Base-by-base conservation (phyloP, 2,113 vertebrate genomes). In the Nestor notabilis region DNA sequence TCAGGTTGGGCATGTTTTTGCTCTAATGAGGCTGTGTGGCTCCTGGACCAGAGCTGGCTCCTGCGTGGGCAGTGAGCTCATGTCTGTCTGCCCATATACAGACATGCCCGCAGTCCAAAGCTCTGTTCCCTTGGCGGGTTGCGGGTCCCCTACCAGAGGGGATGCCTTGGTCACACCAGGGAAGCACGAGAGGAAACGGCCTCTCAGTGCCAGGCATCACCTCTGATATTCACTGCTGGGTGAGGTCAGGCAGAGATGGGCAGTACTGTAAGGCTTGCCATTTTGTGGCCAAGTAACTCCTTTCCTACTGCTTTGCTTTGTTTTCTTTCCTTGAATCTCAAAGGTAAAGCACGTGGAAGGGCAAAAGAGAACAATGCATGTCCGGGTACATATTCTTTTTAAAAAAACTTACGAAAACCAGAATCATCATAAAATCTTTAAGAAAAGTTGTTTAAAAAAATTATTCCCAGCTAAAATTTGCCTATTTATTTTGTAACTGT, bases 21-120 rank as follows among this genome's bases (percentile, higher is more conserved):
- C 39, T 76, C 2, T 65, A 46, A 74, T 10, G 75, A 72, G 66
- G 71, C 85, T 19, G 2, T 7, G 53, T 14, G 91, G 77, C 78
- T 96, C 87, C 89, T 72, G 69, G 74, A 76, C 2, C 11, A 9
- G 90, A 90, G 85, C 92, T 92, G 96, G 82, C 95, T 95, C 56
- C 75, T 25, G 95, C 5, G 9, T 27, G 84, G 74, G 53, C 49
- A 13, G 92, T 96, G 95, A 96, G 95, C 94, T 96, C 94, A 83
- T 88, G 95, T 96, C 94, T 90, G 88, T 69, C 94, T 90, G 90
- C 69, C 25, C 1, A 53, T 68, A 68, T 84, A 14, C 82, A 85
- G 78, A 28, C 85, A 0, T 79, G 33, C 87, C 82, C 1, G 66
- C 15, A 4, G 75, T 86, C 82, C 92, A 90, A 93, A 89, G 88